Evolutionary conservation across 2,797 vertebrate genomes (phyloP).

Genomic region (Onychomys torridus): DNA sequence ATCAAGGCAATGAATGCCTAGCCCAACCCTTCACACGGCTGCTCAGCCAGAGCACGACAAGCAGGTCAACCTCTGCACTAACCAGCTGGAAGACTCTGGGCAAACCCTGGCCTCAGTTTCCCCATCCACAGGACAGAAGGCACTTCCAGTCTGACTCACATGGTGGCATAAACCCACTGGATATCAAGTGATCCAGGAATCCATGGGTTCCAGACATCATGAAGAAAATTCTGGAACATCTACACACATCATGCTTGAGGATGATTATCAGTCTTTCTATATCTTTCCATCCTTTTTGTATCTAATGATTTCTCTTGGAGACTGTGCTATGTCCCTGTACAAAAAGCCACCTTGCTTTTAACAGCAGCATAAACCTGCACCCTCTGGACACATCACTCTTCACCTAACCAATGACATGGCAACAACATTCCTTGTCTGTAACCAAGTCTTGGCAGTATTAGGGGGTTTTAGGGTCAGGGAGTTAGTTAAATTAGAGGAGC

Average conservation of each 20-base stretch:
- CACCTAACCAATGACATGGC: not conserved
- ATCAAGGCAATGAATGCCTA: not conserved
- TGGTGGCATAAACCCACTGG: not conserved
- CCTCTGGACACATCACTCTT: accelerated
- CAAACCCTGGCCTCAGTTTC: not conserved
- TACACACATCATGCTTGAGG: not conserved
- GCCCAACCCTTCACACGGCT: not conserved
- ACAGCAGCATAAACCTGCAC: not conserved
- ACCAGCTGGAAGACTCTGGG: not conserved
- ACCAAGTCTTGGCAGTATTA: not conserved
- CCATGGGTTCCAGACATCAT: not conserved
- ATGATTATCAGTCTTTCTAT: not conserved
- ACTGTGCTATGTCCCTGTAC: accelerated
- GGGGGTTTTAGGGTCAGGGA: not conserved
- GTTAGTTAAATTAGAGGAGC: not conserved
- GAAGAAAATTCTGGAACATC: not conserved
- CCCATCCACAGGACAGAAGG: not conserved
- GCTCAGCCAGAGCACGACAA: accelerated
- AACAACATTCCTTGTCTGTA: accelerated
- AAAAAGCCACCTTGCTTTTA: not conserved
- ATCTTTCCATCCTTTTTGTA: not conserved
- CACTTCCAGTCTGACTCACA: not conserved
- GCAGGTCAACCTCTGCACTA: not conserved
- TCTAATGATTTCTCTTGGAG: not conserved
- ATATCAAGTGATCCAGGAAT: accelerated